A percentile compares a stretch with the other conserved stretches of the same genome.
phyloP scores from a whole-genome alignment of 2,888 invertebrate species.

The Kuschelorhynchus macadamiae region DNA sequence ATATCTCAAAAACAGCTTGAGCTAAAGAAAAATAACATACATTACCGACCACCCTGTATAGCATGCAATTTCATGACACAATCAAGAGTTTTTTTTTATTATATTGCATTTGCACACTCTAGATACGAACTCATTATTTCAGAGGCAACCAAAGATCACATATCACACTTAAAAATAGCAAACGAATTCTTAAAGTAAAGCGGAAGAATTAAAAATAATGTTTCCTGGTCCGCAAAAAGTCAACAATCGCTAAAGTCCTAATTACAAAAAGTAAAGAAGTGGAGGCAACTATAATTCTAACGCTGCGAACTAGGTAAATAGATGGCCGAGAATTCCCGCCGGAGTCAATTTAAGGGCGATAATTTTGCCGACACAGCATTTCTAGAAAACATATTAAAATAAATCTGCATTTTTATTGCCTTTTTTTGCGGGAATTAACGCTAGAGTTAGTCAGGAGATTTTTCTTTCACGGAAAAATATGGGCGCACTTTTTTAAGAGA shows the following conservation, averaged over 20 bases:
- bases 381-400: constrained; percentile 48
- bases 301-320: constrained; percentile 47
- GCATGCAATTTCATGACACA: too few species aligned
- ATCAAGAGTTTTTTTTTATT: too few species aligned
- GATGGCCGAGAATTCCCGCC: constrained; percentile 46
- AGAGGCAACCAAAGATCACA: too few species aligned
- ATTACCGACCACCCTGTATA: too few species aligned
- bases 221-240: constrained; percentile 36
- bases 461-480: constrained; percentile 34
- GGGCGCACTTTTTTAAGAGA: constrained; percentile 2
- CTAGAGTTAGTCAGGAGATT: constrained; percentile 43
- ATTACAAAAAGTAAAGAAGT: constrained; percentile 41
- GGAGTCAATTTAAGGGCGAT: constrained; percentile 47
- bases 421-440: constrained; percentile 47
- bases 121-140: too few species aligned
- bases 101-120: too few species aligned
- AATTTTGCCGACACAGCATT: constrained; percentile 49
- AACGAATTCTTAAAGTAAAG: too few species aligned
- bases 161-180: too few species aligned
- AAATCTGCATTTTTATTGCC: constrained; percentile 51
- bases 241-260: constrained; percentile 40
- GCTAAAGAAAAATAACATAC: too few species aligned
- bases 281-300: constrained; percentile 38
- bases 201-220: constrained; percentile 21
- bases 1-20: too few species aligned